Evolutionary conservation across 2,113 vertebrate species (phyloP).

Genomic region (Delphinus delphis): DNA sequence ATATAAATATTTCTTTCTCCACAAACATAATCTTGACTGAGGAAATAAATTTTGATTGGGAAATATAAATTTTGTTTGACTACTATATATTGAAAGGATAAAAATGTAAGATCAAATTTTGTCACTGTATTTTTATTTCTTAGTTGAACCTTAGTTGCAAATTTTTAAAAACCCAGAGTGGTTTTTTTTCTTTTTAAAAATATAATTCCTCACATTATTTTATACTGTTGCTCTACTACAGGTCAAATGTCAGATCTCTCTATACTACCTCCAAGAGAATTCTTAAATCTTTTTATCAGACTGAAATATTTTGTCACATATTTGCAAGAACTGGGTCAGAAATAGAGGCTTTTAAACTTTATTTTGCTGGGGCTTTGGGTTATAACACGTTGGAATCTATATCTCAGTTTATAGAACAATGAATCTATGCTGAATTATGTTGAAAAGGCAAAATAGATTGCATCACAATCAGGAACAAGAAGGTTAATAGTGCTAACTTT

Average conservation of each 20-base stretch:
- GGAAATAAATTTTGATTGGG: background rate
- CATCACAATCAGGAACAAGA: background rate
- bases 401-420: conserved; percentile 4
- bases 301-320: background rate
- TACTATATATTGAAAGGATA: background rate
- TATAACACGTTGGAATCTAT: background rate
- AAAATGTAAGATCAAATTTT: background rate
- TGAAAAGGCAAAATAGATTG: background rate
- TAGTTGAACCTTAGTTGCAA: background rate
- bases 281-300: background rate
- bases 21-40: background rate
- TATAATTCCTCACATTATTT: background rate
- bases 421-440: background rate
- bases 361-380: background rate
- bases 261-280: background rate
- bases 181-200: background rate
- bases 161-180: background rate
- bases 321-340: background rate
- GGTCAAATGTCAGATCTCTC: background rate
- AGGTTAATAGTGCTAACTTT: background rate
- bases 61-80: background rate
- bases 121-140: background rate
- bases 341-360: background rate
- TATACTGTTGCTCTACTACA: background rate
- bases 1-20: conserved; percentile 8